phyloP scores from a whole-genome alignment of 2,888 invertebrate genomes.

The Lamproptera curius region DNA sequence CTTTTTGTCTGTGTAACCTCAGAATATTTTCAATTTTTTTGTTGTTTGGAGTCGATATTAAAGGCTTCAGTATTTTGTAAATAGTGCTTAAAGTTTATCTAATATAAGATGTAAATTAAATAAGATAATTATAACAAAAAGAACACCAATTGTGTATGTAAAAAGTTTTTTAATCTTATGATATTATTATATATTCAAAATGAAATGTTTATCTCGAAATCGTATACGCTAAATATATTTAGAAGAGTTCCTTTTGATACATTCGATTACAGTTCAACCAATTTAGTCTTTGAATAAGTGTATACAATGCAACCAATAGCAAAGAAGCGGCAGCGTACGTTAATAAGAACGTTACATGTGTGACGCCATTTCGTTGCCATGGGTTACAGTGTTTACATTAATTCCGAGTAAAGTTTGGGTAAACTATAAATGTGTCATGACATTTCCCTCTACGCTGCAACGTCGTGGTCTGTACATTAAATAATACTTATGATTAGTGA shows the following conservation, averaged over 20 bases:
- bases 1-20: no score
- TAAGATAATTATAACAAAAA: conserved; percentile 29
- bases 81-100: conserved; percentile 21
- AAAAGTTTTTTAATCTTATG: conserved; percentile 61
- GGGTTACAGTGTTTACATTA: no score
- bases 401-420: no score
- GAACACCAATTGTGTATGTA: conserved; percentile 38
- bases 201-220: conserved; percentile 37
- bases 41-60: no score
- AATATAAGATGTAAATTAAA: conserved; percentile 15
- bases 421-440: conserved; percentile 5
- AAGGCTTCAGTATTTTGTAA: conserved; percentile 17
- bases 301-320: no score
- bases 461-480: conserved; percentile 3
- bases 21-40: no score
- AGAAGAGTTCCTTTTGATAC: conserved; percentile 23
- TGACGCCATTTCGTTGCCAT: no score
- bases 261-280: no score
- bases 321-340: no score
- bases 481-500: conserved; percentile 36
- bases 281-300: no score
- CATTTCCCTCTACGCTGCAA: conserved; percentile 9
- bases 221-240: conserved; percentile 34
- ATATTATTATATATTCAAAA: conserved; percentile 40
- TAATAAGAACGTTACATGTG: no score